Evolutionary conservation across 2,888 invertebrate species (phyloP), one percentile per base, ranked within the genome.

Genomic region (Leucoma salicis): DNA sequence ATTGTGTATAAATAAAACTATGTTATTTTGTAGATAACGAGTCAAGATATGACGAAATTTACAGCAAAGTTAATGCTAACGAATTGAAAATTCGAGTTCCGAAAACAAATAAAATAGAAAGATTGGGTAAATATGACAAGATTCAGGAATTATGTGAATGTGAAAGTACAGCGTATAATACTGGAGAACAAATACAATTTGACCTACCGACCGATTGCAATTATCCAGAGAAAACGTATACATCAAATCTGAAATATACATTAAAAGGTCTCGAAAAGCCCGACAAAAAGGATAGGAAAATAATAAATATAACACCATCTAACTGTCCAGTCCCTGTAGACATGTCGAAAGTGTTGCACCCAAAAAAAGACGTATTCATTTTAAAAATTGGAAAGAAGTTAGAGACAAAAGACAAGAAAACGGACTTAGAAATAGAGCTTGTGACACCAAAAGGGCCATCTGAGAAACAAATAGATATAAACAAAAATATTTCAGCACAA

Each of bases 341-440:
- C 35, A 83, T 88, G 77, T 73, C 74, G 41, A 89, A 89, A 70
- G 53, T 69, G 12, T 14, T 78, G 7, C 75, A 87, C 44, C 80
- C 81, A 0, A 61, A 73, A 31, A 88, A 85, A 61, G 88, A 89
- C 49, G 87, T 89, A 1, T 89, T 89, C 40, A 84, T 89, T 54
- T 64, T 89, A 4, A 89, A 87, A 70, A 87, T 89, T 43, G 88
- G 88, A 15, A 89, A 89, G 46, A 88, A 87, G 55, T 58, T 88
- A 13, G 88, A 89, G 62, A 82, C 82, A 0, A 77, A 78, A 56
- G 85, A 89, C 39, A 88, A 84, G 56, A 89, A 82, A 53, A 88
- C 87, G 14, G 88, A 88, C 49, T 71, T 89, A 7, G 88, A 87
- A 72, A 89, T 89, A 53, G 87, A 89, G 69, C 63, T 89, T 0